phyloP scores from a whole-genome alignment of 2,888 invertebrate species.

The Agonum fuliginosum region DNA sequence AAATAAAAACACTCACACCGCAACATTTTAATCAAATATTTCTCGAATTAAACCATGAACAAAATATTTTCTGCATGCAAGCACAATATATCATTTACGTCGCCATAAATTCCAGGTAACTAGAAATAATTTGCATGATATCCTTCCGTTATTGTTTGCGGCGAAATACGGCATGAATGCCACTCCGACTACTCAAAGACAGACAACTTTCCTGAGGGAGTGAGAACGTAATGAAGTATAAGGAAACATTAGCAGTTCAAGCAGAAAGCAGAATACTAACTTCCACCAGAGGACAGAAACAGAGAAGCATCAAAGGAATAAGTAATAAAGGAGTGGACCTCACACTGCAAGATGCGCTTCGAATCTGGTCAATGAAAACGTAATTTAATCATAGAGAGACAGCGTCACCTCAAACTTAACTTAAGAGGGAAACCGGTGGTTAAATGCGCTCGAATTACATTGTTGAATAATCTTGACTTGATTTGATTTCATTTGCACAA shows the following conservation, averaged over 20 bases:
- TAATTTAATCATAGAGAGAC: too few relatives aligned
- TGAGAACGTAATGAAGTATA: constrained; percentile 28
- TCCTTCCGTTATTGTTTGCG: background rate
- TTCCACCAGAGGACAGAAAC: background rate
- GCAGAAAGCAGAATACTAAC: background rate
- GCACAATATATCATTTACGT: constrained; percentile 11
- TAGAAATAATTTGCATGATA: background rate
- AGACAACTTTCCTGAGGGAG: background rate
- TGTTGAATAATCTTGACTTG: too few relatives aligned
- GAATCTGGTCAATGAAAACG: too few relatives aligned
- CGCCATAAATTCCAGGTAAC: background rate
- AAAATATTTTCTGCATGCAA: constrained; percentile 20
- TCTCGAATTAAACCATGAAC: too few relatives aligned
- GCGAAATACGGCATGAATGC: background rate
- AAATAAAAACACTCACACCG: too few relatives aligned
- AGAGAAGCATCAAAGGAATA: background rate
- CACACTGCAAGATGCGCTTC: background rate
- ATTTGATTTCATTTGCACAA: too few relatives aligned
- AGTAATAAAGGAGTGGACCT: background rate
- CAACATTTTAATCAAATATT: too few relatives aligned
- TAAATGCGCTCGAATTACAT: too few relatives aligned
- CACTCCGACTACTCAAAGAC: background rate
- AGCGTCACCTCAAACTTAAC: too few relatives aligned
- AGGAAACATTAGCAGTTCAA: background rate
- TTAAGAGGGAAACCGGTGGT: too few relatives aligned